These are phyloP conservation scores for Eidolon helvum DNA, from an alignment of 2,113 vertebrate species.

Conservation along the genomic window DNA sequence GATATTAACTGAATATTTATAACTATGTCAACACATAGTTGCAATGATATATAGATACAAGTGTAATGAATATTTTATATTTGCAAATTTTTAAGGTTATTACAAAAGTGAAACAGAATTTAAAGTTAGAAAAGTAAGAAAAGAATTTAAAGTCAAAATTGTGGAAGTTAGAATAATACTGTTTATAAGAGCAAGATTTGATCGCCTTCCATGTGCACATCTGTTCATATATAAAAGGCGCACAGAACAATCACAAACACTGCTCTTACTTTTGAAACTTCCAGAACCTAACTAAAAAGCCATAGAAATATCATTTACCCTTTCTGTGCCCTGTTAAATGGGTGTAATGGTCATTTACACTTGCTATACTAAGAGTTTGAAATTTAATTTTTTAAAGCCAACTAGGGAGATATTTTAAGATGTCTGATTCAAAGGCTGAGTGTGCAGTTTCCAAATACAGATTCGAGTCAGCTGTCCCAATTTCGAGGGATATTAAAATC, in stretches of 20 bases:
- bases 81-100: slow-evolving; percentile 1
- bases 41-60: slow-evolving; percentile 12
- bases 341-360: not conserved
- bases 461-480: not conserved
- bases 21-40: not conserved
- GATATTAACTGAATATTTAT: slow-evolving; percentile 23
- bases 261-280: not conserved
- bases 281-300: not conserved
- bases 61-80: not conserved
- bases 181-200: not conserved
- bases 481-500: not conserved
- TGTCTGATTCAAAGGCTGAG: not conserved
- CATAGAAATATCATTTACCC: not conserved
- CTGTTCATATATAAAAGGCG: not conserved
- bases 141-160: not conserved
- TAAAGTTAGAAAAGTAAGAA: not conserved
- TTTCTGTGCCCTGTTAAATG: not conserved
- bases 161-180: not conserved
- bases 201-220: not conserved
- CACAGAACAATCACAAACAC: not conserved
- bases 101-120: slow-evolving; percentile 34
- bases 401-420: slow-evolving; percentile 25
- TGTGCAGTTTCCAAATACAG: not conserved
- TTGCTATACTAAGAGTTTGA: not conserved
- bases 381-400: not conserved